Percentiles rank a stretch among this genome's conserved stretches.
Conservation (phyloP, 2,888 invertebrate genomes). For the Cyclophora punctaria region DNA sequence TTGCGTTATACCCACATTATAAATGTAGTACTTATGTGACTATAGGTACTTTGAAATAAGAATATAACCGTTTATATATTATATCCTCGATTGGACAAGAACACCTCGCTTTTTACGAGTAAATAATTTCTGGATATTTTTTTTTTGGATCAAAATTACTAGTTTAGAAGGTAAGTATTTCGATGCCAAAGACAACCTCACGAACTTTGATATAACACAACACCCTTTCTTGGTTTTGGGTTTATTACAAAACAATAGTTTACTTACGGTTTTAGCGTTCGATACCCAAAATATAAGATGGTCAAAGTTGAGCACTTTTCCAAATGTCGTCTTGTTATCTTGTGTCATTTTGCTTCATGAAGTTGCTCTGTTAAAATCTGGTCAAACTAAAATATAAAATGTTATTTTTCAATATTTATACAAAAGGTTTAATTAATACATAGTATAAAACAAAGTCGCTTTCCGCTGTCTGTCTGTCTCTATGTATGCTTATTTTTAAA, state of each 20-base stretch:
- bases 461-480: too few relatives aligned
- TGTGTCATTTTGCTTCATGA: slow-evolving; percentile 37
- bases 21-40: too few relatives aligned
- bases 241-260: not conserved
- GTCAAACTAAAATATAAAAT: too few relatives aligned
- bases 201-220: too few relatives aligned
- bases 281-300: slow-evolving; percentile 64
- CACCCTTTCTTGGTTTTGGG: too few relatives aligned
- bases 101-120: not conserved
- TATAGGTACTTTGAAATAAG: too few relatives aligned
- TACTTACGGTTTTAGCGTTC: slow-evolving; percentile 60
- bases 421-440: too few relatives aligned
- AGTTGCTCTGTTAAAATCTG: too few relatives aligned
- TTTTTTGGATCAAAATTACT: not conserved
- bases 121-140: not conserved
- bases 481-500: too few relatives aligned
- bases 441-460: too few relatives aligned
- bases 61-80: not conserved
- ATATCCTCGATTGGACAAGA: slow-evolving; percentile 6
- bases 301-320: slow-evolving; percentile 54
- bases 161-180: not conserved
- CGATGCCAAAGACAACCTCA: not conserved
- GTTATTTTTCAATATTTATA: too few relatives aligned
- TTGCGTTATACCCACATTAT: too few relatives aligned
- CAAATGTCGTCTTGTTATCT: slow-evolving; percentile 20